Conservation (phyloP, 2,797 vertebrate species). For the Etheostoma perlongum region DNA sequence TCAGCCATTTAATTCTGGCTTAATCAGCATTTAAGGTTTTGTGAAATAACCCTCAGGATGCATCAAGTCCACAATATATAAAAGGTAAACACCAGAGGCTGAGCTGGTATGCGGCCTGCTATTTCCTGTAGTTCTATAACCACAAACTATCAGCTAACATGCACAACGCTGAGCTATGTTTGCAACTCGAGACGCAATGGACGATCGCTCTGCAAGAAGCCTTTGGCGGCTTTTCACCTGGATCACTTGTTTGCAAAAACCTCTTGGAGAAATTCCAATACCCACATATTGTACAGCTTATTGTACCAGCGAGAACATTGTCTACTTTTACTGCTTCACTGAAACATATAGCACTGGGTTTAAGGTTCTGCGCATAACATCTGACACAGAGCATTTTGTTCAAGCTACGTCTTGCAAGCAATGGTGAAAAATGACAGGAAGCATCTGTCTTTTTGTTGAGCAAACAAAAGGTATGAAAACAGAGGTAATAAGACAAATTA, state of each 20-base stretch:
- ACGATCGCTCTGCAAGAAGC: too few species aligned
- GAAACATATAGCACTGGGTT: too few species aligned
- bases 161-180: neutral
- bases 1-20: too few species aligned
- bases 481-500: neutral
- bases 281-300: neutral
- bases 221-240: slow-evolving; percentile 12
- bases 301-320: neutral
- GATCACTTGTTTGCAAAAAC: neutral
- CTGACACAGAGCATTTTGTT: neutral
- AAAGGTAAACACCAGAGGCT: neutral
- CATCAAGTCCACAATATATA: rapidly evolving
- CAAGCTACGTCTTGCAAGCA: slow-evolving; percentile 1
- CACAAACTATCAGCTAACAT: neutral
- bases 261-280: neutral
- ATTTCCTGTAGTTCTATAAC: neutral
- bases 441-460: neutral
- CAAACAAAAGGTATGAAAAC: neutral
- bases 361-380: neutral
- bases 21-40: too few species aligned
- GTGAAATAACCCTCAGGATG: neutral
- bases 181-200: neutral
- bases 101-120: neutral
- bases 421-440: neutral
- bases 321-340: neutral